Base-by-base conservation (phyloP, 2,797 vertebrate genomes). In the Myiotriccus ornatus region DNA sequence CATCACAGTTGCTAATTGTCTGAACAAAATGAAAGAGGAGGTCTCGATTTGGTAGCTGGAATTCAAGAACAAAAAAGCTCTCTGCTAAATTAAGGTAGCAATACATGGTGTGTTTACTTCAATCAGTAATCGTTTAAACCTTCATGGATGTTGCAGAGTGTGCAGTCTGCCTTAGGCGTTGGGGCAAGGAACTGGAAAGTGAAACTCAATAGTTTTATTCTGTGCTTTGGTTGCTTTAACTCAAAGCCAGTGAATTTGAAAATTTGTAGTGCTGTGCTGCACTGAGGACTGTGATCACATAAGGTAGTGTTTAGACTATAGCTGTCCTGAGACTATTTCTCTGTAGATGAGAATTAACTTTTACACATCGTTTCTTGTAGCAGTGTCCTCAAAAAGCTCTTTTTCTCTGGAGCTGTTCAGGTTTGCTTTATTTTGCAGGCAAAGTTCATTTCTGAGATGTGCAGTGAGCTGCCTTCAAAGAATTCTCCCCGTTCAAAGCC, bases 31-130 rank as follows among this genome's bases (percentile, higher is more conserved):
- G 44, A 85, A 79, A 91, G 82, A 50, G 35, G 13, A 10, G 21
- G 23, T 83, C 16, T 67, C 50, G 1, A 69, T 83, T 84, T 28
- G 56, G n/a, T 46, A 55, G 34, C 64, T 55, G 27, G 49, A 60
- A 57, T 53, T 49, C 25, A 67, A 69, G 13, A 49, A 4, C 2
- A 14, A 43, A 35, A 44, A 16, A 43, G 21, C 37, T 79, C 64
- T 78, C 62, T 65, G 46, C 70, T 84, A 14, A 56, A 27, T 20
- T 30, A 76, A 60, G n/a, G 73, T 90, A 12, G 50, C 43, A 10
- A 2, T 57, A 6, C 0, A 0, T 24, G 20, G 11, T 22, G 25
- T 59, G 25, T 65, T 78, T 73, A n/a, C 55, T 46, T 2, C 4
- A 13, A 4, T 19, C 1, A 0, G 63, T 69, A 52, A 19, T 46